Evolutionary conservation across 2,797 vertebrate species (phyloP).

Genomic region (Hipposideros larvatus): DNA sequence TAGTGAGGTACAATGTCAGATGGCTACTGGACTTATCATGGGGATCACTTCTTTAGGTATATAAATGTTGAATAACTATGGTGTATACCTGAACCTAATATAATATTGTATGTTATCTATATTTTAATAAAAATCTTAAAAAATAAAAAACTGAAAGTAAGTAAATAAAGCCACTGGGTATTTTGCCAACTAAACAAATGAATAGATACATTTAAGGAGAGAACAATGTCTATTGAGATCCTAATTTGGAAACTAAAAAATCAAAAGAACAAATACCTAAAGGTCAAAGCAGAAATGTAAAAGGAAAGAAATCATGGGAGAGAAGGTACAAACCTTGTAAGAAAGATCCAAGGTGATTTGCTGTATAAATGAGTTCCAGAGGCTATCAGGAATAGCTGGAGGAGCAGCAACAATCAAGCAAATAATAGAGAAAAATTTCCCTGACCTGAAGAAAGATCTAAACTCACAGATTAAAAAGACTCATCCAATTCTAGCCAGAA

Average conservation of each 20-base stretch:
- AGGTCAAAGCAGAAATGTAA: neutral
- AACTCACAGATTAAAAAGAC: neutral
- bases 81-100: too few relatives aligned
- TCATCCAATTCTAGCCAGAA: neutral
- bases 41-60: too few relatives aligned
- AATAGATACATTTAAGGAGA: neutral
- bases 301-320: constrained; percentile 13
- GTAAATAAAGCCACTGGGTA: neutral
- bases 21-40: too few relatives aligned
- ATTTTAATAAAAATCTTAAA: too few relatives aligned
- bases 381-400: constrained; percentile 3
- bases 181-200: neutral
- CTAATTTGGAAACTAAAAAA: constrained; percentile 33
- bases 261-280: neutral
- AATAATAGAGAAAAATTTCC: neutral
- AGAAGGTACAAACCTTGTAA: neutral
- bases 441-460: neutral
- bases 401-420: neutral
- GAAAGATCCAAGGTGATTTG: neutral
- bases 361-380: constrained; percentile 9
- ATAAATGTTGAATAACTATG: too few relatives aligned
- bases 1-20: too few relatives aligned
- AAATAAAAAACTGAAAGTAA: too few relatives aligned
- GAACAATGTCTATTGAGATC: neutral
- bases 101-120: too few relatives aligned